Evolutionary conservation across 2,797 vertebrate genomes (phyloP), one percentile per base, ranked within the genome.

Genomic region (Sebastiscus tertius): DNA sequence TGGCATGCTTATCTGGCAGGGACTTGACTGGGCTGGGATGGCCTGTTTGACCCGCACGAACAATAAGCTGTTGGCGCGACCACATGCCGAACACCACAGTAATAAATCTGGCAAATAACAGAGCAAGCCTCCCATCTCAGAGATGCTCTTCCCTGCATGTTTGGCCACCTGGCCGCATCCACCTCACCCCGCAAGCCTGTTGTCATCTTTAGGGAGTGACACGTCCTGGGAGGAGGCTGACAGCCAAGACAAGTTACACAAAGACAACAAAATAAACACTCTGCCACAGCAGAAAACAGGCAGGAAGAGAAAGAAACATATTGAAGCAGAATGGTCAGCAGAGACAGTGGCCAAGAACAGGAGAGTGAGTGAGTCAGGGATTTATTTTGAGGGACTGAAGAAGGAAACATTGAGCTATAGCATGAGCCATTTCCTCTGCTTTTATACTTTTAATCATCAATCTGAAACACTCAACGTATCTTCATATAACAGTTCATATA

Each of bases 191-290:
- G n/a, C 62, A 33, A 29, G 46, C 67, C 24, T 26, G 65, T 18
- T 82, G 75, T 87, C 82, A 63, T 84, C 76, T 79, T 77, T 5
- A 76, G 75, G 70, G 65, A 87, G 69, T 26, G 83, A 81, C 80
- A 55, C 42, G 71, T 79, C 77, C 55, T 72, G 68, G 71, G 58
- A 65, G 59, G 27, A 55, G 67, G 70, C 75, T 58, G 83, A 60
- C 27, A 63, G 67, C 72, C 49, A 20, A 58, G 63, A 56, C 33
- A 27, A 71, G 66, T 77, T 72, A 76, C 36, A 81, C 49, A 75
- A 62, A 76, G 64, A 58, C 34, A 49, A 70, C 8, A 64, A 64
- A 62, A 74, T 77, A 80, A 86, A 81, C 34, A 77, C 52, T 39
- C 16, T 31, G 36, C 34, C 67, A 66, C 33, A 14, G 70, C 39